Evolutionary conservation across 2,888 invertebrate genomes (phyloP).

Genomic region (Acleris cristana): DNA sequence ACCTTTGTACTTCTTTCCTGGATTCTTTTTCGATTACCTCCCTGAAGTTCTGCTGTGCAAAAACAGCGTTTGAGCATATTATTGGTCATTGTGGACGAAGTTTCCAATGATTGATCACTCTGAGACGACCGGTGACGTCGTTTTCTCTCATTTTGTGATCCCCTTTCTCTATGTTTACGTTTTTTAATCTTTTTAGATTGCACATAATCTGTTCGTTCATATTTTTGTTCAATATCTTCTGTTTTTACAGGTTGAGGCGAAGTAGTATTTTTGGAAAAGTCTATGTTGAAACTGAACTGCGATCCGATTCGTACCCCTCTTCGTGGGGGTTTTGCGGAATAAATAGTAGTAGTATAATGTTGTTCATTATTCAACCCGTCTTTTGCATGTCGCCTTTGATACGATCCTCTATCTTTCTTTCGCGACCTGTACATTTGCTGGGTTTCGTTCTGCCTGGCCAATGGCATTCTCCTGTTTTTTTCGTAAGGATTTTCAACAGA

Average conservation of each 20-base stretch:
- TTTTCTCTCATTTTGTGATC: neutral
- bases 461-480: neutral
- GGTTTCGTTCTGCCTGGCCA: neutral
- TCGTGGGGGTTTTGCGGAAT: neutral
- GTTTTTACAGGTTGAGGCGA: neutral
- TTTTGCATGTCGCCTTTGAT: no score
- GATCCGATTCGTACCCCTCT: neutral
- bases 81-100: neutral
- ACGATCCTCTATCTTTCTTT: no score
- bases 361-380: neutral
- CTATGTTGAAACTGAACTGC: neutral
- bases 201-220: neutral
- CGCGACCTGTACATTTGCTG: neutral
- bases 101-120: neutral
- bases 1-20: constrained; percentile 42
- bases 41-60: no score
- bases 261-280: neutral
- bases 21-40: constrained; percentile 53
- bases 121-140: neutral
- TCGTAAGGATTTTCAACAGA: neutral
- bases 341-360: neutral
- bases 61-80: neutral
- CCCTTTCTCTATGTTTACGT: neutral
- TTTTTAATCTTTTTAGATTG: neutral
- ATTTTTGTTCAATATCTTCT: neutral